Evolutionary conservation across 2,797 vertebrate genomes (phyloP).

Genomic region (Hyperoplus lanceolatus): DNA sequence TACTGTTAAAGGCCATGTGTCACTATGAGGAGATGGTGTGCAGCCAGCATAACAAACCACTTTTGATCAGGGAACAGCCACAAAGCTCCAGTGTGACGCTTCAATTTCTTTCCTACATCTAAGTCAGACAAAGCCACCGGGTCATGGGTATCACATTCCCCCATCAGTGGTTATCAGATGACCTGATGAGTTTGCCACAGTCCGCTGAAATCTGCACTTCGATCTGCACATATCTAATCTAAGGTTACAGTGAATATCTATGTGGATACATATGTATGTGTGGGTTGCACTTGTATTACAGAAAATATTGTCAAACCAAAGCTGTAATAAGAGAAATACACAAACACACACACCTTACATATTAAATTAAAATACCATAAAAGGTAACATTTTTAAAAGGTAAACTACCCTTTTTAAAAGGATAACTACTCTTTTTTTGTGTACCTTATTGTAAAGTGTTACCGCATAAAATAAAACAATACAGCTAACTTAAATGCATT

Average conservation of each 20-base stretch:
- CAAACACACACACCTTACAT: too few relatives aligned
- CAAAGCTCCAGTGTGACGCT: neutral
- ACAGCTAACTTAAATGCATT: too few relatives aligned
- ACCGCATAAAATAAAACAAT: too few relatives aligned
- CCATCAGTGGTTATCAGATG: neutral
- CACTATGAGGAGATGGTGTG: neutral
- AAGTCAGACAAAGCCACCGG: neutral
- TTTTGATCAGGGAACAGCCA: neutral
- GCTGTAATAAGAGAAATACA: neutral
- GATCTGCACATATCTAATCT: conserved; percentile 19
- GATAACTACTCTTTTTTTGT: too few relatives aligned
- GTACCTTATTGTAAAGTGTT: too few relatives aligned
- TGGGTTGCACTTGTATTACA: neutral
- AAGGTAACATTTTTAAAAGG: too few relatives aligned
- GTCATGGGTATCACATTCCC: neutral
- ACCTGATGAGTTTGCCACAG: neutral
- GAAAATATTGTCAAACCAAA: neutral
- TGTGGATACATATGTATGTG: neutral
- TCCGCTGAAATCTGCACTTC: conserved; percentile 12
- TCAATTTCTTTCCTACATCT: neutral
- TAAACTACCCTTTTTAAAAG: too few relatives aligned
- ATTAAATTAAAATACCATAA: too few relatives aligned
- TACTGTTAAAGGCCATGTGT: too few relatives aligned
- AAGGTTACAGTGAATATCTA: neutral
- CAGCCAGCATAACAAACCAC: neutral